Evolutionary conservation across 2,797 vertebrate genomes (phyloP).

Genomic region (Hemitrygon akajei): DNA sequence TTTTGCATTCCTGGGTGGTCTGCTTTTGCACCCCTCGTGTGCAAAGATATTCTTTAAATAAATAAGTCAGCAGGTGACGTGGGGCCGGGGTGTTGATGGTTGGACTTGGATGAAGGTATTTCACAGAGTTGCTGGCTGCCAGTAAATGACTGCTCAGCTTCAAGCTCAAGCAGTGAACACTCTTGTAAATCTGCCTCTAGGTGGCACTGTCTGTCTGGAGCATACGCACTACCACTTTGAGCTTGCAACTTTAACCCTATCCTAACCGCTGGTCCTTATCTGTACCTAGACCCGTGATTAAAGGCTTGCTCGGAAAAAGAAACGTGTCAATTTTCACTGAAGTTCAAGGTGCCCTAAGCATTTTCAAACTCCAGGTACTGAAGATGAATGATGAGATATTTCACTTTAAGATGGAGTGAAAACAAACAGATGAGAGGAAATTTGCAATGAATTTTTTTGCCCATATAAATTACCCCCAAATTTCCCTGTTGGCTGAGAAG

Average conservation of each 20-base stretch:
- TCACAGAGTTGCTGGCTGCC: constrained; percentile 42
- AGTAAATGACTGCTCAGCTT: constrained; percentile 43
- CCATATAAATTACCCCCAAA: neutral
- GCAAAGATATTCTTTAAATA: constrained; percentile 36
- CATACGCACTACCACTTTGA: constrained; percentile 40
- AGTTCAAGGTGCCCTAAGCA: constrained; percentile 14
- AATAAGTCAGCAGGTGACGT: constrained; percentile 18
- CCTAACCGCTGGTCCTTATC: neutral
- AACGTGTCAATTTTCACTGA: neutral
- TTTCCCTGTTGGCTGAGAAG: neutral
- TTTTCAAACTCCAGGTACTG: neutral
- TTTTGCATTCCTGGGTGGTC: constrained; percentile 45
- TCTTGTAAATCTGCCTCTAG: constrained; percentile 56
- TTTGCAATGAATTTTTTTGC: neutral
- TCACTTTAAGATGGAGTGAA: neutral
- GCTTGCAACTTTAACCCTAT: neutral
- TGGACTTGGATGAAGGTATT: constrained; percentile 18
- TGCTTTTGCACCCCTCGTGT: constrained; percentile 44
- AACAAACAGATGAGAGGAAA: neutral
- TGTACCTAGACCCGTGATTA: constrained; percentile 6
- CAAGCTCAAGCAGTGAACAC: constrained; percentile 46
- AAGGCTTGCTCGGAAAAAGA: neutral
- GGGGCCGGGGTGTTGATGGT: constrained; percentile 34
- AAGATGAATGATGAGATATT: neutral
- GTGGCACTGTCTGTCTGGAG: constrained; percentile 58